Evolutionary conservation across 2,888 invertebrate genomes (phyloP), one percentile per base, ranked within the genome.

Genomic region (Ectemnius continuus): DNA sequence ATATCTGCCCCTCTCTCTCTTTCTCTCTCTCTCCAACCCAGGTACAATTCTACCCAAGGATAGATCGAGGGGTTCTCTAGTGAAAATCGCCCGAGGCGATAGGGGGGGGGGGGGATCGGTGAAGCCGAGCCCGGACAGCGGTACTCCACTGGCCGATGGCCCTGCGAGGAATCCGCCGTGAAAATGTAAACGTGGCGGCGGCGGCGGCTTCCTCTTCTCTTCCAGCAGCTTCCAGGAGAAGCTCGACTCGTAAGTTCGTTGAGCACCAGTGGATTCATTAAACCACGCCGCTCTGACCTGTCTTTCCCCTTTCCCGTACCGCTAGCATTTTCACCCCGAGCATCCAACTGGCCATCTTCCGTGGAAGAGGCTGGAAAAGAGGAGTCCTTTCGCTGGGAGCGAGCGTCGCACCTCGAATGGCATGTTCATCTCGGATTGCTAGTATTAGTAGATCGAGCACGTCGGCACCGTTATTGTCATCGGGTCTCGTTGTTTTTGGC

Each of bases 241-340:
- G 36, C 8, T 11, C 8, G 11, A 0, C 8, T 36, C 11, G 8
- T 11, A 36, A 36, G 8, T 36, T 36, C 36, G 36, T 87, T 87
- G 84, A 84, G 86, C 86, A 88, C 88, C 88, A 88, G 88, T 87
- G 79, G 16, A 52, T 36, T 52, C 52, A 52, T 52, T 52, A 16
- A 68, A 75, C 75, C 80, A 73, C 80, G 70, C 74, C 76, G 79
- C 77, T 68, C 68, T 60, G 79, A 82, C 79, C 82, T 83, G 85
- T 89, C 89, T 88, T 89, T 89, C 88, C 88, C 87, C 86, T 85
- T 80, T 80, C 75, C 70, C 66, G 71, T 82, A 83, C 48, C 77
- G 58, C 64, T 8, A n/a, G 18, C 26, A 28, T 78, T 72, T 69
- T 69, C 72, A 28, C 63, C 63, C 62, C 36, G 36, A 36, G 8